Evolutionary conservation across 2,113 vertebrate genomes (phyloP).

Genomic region (Clinocottus analis): DNA sequence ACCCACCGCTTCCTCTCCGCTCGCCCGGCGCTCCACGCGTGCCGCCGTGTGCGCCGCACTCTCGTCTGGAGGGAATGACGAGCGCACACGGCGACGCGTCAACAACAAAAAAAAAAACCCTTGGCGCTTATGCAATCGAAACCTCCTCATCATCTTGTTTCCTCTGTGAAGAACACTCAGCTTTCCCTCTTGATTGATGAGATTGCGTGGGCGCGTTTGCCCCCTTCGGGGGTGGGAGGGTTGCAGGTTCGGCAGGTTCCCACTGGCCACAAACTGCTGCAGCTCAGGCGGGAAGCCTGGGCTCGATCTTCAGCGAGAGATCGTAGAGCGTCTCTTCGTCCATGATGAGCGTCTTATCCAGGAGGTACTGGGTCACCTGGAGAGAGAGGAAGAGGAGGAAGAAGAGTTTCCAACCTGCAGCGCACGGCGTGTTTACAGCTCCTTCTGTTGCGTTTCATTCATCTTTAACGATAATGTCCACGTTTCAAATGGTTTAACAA

Average conservation of each 20-base stretch:
- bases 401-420: not conserved
- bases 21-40: conserved; percentile 33
- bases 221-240: conserved; percentile 55
- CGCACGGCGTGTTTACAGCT: not conserved
- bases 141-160: conserved; percentile 1
- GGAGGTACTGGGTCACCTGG: conserved; percentile 97
- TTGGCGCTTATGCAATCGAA: conserved; percentile 29
- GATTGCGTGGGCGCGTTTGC: conserved; percentile 47
- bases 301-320: conserved; percentile 96
- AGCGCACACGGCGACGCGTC: conserved; percentile 39
- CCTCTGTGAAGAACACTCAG: conserved; percentile 27
- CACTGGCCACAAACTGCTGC: conserved; percentile 53
- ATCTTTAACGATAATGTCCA: not conserved
- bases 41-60: conserved; percentile 31
- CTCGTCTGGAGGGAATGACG: conserved; percentile 34
- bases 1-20: conserved; percentile 21
- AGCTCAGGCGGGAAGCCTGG: conserved; percentile 94
- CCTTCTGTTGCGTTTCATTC: not conserved
- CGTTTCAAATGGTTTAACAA: not conserved
- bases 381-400: not conserved
- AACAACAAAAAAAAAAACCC: too few relatives aligned
- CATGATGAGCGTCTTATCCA: conserved; percentile 96
- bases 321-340: conserved; percentile 98
- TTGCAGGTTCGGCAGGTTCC: conserved; percentile 48
- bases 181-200: conserved; percentile 56